Evolutionary conservation across 2,113 vertebrate species (phyloP).

Genomic region (Emydura subglobosa): DNA sequence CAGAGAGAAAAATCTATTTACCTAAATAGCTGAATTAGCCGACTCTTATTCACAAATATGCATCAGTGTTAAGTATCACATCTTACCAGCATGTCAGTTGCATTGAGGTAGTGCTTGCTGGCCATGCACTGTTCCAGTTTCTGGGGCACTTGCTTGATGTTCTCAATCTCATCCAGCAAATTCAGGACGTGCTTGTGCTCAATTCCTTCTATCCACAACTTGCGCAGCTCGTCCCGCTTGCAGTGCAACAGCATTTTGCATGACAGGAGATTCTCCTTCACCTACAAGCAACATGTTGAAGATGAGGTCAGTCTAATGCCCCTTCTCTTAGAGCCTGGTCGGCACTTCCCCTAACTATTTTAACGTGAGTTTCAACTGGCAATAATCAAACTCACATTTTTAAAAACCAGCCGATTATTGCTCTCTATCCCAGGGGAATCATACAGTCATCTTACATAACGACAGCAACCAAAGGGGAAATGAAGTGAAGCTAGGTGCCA

Average conservation of each 20-base stretch:
- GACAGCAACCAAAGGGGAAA: fast-evolving
- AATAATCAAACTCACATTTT: neutral
- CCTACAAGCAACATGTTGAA: constrained; percentile 75
- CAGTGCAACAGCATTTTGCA: constrained; percentile 99
- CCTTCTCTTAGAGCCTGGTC: neutral
- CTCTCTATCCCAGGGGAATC: neutral
- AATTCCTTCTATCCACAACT: constrained; percentile 98
- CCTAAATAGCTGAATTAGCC: neutral
- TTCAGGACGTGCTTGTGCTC: constrained; percentile 98
- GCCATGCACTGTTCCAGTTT: constrained; percentile 93
- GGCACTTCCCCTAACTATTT: neutral
- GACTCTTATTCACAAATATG: neutral
- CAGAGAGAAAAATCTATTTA: neutral
- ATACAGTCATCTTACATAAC: fast-evolving
- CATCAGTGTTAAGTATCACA: neutral
- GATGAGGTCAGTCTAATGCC: neutral
- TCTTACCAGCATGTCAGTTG: constrained; percentile 97
- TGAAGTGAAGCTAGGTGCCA: neutral
- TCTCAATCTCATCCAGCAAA: constrained; percentile 97
- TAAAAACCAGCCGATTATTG: fast-evolving
- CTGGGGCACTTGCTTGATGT: constrained; percentile 98
- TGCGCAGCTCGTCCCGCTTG: constrained; percentile 96
- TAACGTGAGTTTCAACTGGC: neutral
- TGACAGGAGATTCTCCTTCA: constrained; percentile 97
- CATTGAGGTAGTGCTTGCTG: constrained; percentile 95